Evolutionary conservation across 2,797 vertebrate genomes (phyloP).

Genomic region (Meriones psammophilus): DNA sequence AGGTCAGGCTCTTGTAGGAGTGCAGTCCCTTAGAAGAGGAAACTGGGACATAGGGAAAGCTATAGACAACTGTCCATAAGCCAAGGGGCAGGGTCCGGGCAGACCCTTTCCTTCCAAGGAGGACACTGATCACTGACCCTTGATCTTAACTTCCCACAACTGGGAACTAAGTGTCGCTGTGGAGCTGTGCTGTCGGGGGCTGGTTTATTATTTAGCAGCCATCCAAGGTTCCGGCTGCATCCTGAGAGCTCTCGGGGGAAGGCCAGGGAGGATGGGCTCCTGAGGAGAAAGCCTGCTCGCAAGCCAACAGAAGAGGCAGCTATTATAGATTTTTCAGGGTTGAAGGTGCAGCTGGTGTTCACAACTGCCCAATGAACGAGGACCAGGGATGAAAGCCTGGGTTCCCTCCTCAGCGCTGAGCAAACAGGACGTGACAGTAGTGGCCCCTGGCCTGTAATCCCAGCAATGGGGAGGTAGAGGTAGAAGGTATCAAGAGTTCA

Average conservation of each 20-base stretch:
- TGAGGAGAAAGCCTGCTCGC: background rate
- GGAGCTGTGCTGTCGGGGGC: background rate
- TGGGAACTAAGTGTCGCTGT: background rate
- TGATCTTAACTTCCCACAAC: background rate
- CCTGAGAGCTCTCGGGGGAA: background rate
- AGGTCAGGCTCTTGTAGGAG: background rate
- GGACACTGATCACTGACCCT: background rate
- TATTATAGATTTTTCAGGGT: background rate
- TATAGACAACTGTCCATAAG: rapidly evolving
- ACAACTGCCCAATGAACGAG: background rate
- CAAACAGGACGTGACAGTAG: background rate
- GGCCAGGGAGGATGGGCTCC: background rate
- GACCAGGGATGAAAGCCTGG: background rate
- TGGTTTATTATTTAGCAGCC: background rate
- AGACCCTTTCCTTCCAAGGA: rapidly evolving
- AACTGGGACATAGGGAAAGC: background rate
- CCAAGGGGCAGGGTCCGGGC: background rate
- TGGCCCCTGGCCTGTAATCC: background rate
- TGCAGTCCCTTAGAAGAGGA: background rate
- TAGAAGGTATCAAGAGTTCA: background rate
- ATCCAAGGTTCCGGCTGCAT: background rate
- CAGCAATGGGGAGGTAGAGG: background rate
- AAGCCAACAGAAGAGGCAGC: background rate
- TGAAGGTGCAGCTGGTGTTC: background rate
- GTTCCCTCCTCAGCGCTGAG: background rate